A percentile compares a stretch with the other conserved stretches of the same genome.
phyloP scores from a whole-genome alignment of 2,113 vertebrate species.

The Onychorhynchus coronatus region DNA sequence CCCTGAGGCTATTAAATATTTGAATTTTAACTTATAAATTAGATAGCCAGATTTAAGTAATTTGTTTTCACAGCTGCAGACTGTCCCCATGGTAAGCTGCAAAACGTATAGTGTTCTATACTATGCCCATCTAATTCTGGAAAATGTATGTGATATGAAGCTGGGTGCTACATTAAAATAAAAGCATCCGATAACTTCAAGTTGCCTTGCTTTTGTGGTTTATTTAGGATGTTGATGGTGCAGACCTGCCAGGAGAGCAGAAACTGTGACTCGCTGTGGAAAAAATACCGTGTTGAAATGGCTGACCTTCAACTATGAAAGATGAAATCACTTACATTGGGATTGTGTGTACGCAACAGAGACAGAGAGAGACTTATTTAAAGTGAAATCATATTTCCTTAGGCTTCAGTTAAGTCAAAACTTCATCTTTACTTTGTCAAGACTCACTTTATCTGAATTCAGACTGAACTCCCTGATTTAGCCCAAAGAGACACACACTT shows the following conservation, averaged over 20 bases:
- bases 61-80: conserved; percentile 73
- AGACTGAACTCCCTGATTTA: background rate
- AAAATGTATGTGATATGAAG: conserved; percentile 65
- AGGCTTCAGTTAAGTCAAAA: background rate
- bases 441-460: background rate
- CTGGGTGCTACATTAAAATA: conserved; percentile 70
- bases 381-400: background rate
- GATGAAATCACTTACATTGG: background rate
- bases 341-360: background rate
- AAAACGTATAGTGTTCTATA: conserved; percentile 21
- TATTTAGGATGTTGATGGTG: conserved; percentile 1
- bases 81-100: conserved; percentile 56
- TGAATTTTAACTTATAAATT: conserved; percentile 65
- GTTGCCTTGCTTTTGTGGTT: conserved; percentile 20
- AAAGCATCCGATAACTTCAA: conserved; percentile 56
- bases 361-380: background rate
- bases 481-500: background rate
- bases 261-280: background rate
- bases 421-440: background rate
- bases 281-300: background rate
- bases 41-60: conserved; percentile 68
- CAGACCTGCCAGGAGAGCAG: background rate
- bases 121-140: conserved; percentile 42
- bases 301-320: conserved; percentile 23
- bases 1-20: conserved; percentile 54